Evolutionary conservation across 1,140 invertebrate genomes (phyloP).

Genomic region (Drosophila santomea): DNA sequence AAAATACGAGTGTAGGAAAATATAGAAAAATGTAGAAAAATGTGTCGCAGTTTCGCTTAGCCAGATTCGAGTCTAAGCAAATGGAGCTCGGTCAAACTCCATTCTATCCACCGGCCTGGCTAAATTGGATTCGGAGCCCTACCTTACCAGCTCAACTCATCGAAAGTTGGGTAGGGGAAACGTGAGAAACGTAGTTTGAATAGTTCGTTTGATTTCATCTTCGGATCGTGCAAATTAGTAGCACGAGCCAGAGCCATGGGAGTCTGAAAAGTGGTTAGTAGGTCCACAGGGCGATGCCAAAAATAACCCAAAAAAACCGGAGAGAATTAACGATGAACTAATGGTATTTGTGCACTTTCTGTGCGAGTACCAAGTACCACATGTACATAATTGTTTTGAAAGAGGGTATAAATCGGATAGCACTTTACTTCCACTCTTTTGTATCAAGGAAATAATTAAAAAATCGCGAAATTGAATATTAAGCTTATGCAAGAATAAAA

Average conservation of each 20-base stretch:
- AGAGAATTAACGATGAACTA: not conserved
- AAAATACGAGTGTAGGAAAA: too few species aligned
- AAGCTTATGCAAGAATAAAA: conserved; percentile 2
- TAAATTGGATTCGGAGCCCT: conserved; percentile 2
- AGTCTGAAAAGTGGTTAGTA: not conserved
- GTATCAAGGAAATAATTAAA: not conserved
- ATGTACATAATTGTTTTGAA: not conserved
- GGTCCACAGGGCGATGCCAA: not conserved
- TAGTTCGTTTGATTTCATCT: conserved; percentile 31
- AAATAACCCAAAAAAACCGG: not conserved
- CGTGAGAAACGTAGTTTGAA: conserved; percentile 18
- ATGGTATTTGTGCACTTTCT: not conserved
- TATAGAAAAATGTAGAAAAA: not conserved
- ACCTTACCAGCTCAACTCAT: conserved; percentile 2
- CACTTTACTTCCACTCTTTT: not conserved
- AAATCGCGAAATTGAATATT: not conserved
- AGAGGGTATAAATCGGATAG: too few species aligned
- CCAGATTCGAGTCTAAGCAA: conserved; percentile 3
- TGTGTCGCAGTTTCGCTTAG: not conserved
- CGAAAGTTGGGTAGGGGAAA: conserved; percentile 1
- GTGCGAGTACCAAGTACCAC: too few species aligned
- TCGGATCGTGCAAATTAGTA: conserved; percentile 55
- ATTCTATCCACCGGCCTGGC: not conserved
- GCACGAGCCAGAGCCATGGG: conserved; percentile 51
- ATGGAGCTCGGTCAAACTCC: conserved; percentile 1